A percentile compares a stretch with the other conserved stretches of the same genome.
Conservation (phyloP, 2,797 vertebrate genomes). For the Tapera naevia region DNA sequence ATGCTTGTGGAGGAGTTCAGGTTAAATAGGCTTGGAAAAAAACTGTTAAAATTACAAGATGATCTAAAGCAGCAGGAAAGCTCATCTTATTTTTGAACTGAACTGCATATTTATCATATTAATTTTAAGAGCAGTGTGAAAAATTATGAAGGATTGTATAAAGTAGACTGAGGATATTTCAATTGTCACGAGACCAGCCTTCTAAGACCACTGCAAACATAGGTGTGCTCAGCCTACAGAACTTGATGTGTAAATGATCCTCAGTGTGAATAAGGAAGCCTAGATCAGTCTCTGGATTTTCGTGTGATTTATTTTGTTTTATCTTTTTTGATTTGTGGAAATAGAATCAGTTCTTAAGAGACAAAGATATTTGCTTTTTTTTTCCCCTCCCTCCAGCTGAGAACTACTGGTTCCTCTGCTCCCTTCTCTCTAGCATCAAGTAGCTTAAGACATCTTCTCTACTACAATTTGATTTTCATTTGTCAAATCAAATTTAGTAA, state of each 20-base stretch:
- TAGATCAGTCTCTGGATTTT: neutral
- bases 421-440: neutral
- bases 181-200: neutral
- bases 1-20: neutral
- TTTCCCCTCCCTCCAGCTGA: neutral
- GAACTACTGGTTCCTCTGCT: neutral
- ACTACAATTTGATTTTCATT: neutral
- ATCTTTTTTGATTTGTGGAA: neutral
- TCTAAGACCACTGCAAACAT: neutral
- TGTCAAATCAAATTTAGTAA: neutral
- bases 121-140: neutral
- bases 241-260: neutral
- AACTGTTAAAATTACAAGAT: neutral
- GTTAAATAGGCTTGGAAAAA: neutral
- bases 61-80: neutral
- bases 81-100: neutral
- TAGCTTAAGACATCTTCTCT: neutral
- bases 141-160: neutral
- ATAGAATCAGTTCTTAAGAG: neutral
- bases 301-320: neutral
- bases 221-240: too few relatives aligned
- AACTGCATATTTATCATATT: neutral
- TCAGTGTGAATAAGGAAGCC: neutral
- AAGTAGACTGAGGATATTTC: neutral
- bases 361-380: neutral